A percentile compares a stretch with the other conserved stretches of the same genome.
These are phyloP conservation scores for Hesperia comma DNA, from an alignment of 2,888 invertebrate species.

Conservation along the genomic window DNA sequence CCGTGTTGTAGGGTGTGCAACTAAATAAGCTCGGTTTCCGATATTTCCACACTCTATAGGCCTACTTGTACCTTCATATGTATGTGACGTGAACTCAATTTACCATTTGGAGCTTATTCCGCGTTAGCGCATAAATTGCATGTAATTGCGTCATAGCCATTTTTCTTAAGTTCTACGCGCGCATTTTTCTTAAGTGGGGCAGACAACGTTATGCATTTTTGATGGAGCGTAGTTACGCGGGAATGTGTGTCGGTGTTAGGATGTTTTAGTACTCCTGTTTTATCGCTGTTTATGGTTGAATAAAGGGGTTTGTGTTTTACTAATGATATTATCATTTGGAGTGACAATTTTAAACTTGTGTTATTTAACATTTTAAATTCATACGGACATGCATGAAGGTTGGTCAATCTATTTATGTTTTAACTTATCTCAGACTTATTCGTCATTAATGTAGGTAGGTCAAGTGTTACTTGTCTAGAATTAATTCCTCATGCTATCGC, in stretches of 20 bases:
- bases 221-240: conserved; percentile 47
- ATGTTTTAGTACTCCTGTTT: conserved; percentile 18
- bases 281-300: neutral
- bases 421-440: too few species aligned
- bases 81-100: conserved; percentile 9
- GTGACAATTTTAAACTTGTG: too few species aligned
- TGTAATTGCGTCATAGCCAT: conserved; percentile 55
- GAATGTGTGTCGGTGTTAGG: conserved; percentile 27
- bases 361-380: too few species aligned
- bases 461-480: too few species aligned
- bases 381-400: too few species aligned
- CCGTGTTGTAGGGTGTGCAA: too few species aligned
- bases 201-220: conserved; percentile 67
- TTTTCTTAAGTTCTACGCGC: conserved; percentile 55
- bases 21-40: too few species aligned
- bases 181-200: conserved; percentile 63
- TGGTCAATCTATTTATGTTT: too few species aligned
- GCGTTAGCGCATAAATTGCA: conserved; percentile 41
- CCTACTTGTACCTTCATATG: neutral
- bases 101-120: conserved; percentile 20
- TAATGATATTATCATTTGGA: neutral
- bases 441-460: too few species aligned
- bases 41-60: too few species aligned
- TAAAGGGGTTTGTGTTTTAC: neutral
- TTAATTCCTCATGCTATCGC: too few species aligned